These are phyloP conservation scores for Plagodis dolabraria DNA, from an alignment of 2,888 invertebrate species.

Conservation along the genomic window DNA sequence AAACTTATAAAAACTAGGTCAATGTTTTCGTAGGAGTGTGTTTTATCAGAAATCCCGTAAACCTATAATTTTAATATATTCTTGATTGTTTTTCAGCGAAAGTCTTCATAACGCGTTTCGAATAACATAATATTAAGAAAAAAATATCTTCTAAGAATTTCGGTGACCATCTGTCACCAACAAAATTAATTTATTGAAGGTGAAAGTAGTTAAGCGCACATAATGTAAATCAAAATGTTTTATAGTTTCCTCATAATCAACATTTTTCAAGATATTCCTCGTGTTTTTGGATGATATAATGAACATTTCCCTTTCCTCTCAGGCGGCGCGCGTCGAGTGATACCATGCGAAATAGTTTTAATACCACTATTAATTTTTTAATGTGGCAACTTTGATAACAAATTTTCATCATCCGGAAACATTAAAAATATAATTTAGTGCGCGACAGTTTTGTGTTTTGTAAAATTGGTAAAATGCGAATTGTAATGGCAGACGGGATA, in stretches of 20 bases:
- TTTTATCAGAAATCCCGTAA: conserved; percentile 17
- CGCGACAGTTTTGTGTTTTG: conserved; percentile 74
- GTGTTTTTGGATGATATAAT: conserved; percentile 75
- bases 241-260: conserved; percentile 69
- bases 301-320: conserved; percentile 76
- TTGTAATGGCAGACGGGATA: conserved; percentile 70
- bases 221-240: conserved; percentile 65
- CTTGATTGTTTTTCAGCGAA: conserved; percentile 26
- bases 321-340: conserved; percentile 54
- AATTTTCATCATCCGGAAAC: conserved; percentile 76
- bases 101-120: conserved; percentile 16
- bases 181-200: conserved; percentile 34
- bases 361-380: conserved; percentile 77
- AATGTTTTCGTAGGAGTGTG: not conserved
- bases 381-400: conserved; percentile 74
- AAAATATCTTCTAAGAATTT: conserved; percentile 18
- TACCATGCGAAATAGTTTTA: conserved; percentile 81
- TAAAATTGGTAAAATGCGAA: conserved; percentile 75
- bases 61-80: conserved; percentile 18
- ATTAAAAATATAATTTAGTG: conserved; percentile 78
- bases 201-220: conserved; percentile 28
- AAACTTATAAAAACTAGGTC: too few species aligned
- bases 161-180: conserved; percentile 19
- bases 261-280: conserved; percentile 65
- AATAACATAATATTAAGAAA: conserved; percentile 10